Conservation (phyloP, 2,113 vertebrate genomes). For the Channa argus region DNA sequence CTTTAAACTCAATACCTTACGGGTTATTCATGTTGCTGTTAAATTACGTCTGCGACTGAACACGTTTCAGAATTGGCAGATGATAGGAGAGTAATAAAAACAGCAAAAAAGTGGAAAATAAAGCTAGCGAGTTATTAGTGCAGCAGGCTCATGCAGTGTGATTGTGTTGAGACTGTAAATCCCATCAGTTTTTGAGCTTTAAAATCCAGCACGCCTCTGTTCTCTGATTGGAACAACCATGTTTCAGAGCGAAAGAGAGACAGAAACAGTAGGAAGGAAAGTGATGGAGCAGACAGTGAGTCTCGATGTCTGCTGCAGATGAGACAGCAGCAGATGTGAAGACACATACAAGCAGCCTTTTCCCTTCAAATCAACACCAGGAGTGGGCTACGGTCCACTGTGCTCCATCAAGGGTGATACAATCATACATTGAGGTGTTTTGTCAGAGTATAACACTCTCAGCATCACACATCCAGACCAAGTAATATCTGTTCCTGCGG, state of each 20-base stretch:
- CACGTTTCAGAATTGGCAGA: conserved; percentile 10
- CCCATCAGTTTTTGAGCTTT: conserved; percentile 49
- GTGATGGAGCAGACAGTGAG: conserved; percentile 8
- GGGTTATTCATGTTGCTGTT: conserved; percentile 8
- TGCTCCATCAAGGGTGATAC: background rate
- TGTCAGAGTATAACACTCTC: background rate
- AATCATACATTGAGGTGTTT: conserved; percentile 2
- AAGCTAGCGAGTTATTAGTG: conserved; percentile 28
- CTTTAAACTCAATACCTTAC: conserved; percentile 34
- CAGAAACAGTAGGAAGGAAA: background rate
- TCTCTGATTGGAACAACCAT: conserved; percentile 22
- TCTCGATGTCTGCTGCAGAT: conserved; percentile 2
- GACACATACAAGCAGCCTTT: conserved; percentile 13
- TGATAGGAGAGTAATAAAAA: background rate
- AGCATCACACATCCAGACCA: background rate
- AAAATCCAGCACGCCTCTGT: conserved; percentile 15
- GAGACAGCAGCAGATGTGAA: conserved; percentile 15
- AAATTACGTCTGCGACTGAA: conserved; percentile 11
- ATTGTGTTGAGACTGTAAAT: conserved; percentile 53
- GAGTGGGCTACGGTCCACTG: background rate
- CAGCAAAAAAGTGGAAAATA: background rate
- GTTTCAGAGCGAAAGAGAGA: background rate
- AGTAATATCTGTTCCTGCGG: conserved; percentile 1
- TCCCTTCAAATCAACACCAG: conserved; percentile 15
- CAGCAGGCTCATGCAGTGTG: conserved; percentile 11